Percentiles rank a stretch among this genome's conserved stretches.
phyloP scores from a whole-genome alignment of 2,888 invertebrate species.

The Hermaeophaga mercurialis region DNA sequence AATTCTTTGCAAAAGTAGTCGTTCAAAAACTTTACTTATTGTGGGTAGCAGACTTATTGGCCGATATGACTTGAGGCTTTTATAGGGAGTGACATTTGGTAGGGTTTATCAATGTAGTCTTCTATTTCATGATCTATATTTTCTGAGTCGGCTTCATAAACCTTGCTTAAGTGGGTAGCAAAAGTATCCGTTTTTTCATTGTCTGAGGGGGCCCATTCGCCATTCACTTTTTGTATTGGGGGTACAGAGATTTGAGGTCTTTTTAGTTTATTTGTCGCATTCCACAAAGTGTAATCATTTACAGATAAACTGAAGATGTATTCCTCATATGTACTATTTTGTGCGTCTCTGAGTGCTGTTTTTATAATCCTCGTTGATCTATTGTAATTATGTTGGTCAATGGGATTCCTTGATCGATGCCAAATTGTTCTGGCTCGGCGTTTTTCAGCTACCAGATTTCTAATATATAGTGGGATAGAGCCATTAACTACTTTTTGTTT shows the following conservation, averaged over 20 bases:
- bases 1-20: too few relatives aligned
- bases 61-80: too few relatives aligned
- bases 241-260: constrained; percentile 2
- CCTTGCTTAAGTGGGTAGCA: neutral
- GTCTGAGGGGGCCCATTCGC: constrained; percentile 3
- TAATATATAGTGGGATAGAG: neutral
- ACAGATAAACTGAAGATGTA: neutral
- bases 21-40: neutral
- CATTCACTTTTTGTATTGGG: neutral
- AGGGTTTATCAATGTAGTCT: too few relatives aligned
- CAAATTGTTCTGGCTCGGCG: too few relatives aligned
- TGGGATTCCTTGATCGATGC: too few relatives aligned
- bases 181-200: neutral
- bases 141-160: neutral
- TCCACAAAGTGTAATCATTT: neutral
- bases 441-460: too few relatives aligned
- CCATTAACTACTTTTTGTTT: neutral
- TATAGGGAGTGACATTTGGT: too few relatives aligned
- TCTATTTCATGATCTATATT: too few relatives aligned
- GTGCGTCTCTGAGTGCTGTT: too few relatives aligned
- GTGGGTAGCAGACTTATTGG: neutral
- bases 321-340: neutral
- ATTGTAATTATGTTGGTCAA: too few relatives aligned
- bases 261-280: constrained; percentile 8
- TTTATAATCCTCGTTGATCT: too few relatives aligned